Base-by-base conservation (phyloP, 1,140 invertebrate genomes). In the Drosophila rufa region DNA sequence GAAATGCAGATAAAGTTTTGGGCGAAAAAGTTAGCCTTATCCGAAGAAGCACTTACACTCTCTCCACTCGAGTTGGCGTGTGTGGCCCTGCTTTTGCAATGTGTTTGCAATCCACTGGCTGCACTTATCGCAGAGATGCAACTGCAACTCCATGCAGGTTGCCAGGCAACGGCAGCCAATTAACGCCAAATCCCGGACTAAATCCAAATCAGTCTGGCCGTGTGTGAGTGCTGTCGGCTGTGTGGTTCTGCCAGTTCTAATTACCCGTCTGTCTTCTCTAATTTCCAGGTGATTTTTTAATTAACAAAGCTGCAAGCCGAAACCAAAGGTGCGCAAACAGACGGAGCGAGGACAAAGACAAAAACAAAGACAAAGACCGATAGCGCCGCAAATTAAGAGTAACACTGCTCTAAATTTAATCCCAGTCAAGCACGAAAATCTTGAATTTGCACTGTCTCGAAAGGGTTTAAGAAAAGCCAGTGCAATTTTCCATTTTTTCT, bases 221-320 rank as follows among this genome's bases (percentile, higher is more conserved):
- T 33, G 42, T 45, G 45, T 75, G 70, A 25, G 22, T 38, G 65
- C 43, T 59, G 12, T 56, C 47, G 43, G 45, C 43, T 47, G n/a
- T 33, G 50, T 2, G 43, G 33, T 11, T 36, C 65, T 87, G 84
- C 55, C 76, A 89, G 69, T 73, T 68, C 68, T 78, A 89, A 87
- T 89, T 87, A 80, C 67, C 60, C 60, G 36, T 65, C 64, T 65
- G 70, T 67, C 76, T 75, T 57, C 60, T 89, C 51, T 53, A 76
- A 78, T 78, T 78, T 80, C 46, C 55, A 71, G 51, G 46, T 83
- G 76, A 86, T 82, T 79, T 78, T 76, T 76, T 76, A 79, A 69
- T 79, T 73, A 71, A 69, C 59, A 60, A 36, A 80, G 56, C 55
- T 67, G 62, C 53, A 68, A 55, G 22, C 56, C 56, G 38, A 66